Evolutionary conservation across 2,888 invertebrate genomes (phyloP), one percentile per base, ranked within the genome.

Genomic region (Orthosia cruda): DNA sequence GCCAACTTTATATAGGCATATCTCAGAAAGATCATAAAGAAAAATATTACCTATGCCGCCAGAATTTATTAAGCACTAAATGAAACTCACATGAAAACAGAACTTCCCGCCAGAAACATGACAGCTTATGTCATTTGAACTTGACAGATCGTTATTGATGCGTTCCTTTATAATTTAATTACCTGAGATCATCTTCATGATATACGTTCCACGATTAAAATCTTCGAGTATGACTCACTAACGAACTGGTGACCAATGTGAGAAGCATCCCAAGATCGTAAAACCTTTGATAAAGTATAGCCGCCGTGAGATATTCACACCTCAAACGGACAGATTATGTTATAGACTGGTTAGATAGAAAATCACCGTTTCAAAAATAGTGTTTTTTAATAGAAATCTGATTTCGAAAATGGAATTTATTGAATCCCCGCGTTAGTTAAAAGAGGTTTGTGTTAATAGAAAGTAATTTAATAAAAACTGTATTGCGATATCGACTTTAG

Each of bases 161-260:
- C 79, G 79, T 77, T 79, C 79, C 58, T 18, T 66, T 70, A 66
- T 75, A 75, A 85, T 80, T 87, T 83, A 81, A 77, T 81, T 80
- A 80, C 69, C 26, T 61, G 55, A 40, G 61, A 74, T 85, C 82
- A 74, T 58, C n/a, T 73, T 67, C 45, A 40, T 82, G 79, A 79
- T 79, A 71, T 62, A 86, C 66, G 71, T 75, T 65, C 58, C 26
- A 62, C 71, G 84, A 86, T 87, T 76, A 84, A 77, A n/a, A 86
- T 82, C 72, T 75, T 76, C 23, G 45, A 63, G 55, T 75, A 75
- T 87, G 84, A 87, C 67, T 87, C 87, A 87, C 80, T 81, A 84
- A 84, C 81, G 79, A 82, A 78, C 80, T 72, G 47, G 26, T 83
- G 83, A 85, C 71, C 79, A 77, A 77, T 73, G 63, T 49, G 61